These are phyloP conservation scores for Bufo gargarizans DNA, from an alignment of 2,113 vertebrate genomes.

Conservation along the genomic window DNA sequence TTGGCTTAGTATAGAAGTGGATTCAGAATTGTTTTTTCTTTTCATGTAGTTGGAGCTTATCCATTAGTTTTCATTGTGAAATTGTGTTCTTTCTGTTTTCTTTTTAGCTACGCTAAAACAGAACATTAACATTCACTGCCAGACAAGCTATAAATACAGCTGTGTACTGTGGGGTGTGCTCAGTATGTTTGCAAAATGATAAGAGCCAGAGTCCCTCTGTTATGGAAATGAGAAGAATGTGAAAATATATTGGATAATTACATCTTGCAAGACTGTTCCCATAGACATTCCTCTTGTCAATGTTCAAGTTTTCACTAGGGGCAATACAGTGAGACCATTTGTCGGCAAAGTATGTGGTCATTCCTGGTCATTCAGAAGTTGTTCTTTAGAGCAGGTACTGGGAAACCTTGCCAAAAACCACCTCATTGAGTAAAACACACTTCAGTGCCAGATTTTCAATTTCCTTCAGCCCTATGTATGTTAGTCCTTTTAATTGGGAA, in stretches of 20 bases:
- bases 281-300: not conserved
- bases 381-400: not conserved
- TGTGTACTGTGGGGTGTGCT: not conserved
- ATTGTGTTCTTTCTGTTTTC: not conserved
- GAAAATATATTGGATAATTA: not conserved
- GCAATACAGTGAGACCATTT: not conserved
- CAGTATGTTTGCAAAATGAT: not conserved
- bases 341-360: not conserved
- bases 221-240: slow-evolving; percentile 13
- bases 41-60: not conserved
- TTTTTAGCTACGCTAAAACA: not conserved
- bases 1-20: not conserved
- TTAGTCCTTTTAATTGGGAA: not conserved
- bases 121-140: not conserved
- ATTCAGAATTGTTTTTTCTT: not conserved
- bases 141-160: not conserved
- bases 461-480: not conserved
- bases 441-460: not conserved
- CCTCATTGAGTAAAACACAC: not conserved
- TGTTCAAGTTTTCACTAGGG: not conserved
- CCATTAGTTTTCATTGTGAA: not conserved
- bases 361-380: not conserved
- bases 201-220: not conserved
- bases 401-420: not conserved
- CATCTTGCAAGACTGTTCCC: not conserved